Evolutionary conservation across 2,888 invertebrate species (phyloP).

Genomic region (Leucozona laternaria): DNA sequence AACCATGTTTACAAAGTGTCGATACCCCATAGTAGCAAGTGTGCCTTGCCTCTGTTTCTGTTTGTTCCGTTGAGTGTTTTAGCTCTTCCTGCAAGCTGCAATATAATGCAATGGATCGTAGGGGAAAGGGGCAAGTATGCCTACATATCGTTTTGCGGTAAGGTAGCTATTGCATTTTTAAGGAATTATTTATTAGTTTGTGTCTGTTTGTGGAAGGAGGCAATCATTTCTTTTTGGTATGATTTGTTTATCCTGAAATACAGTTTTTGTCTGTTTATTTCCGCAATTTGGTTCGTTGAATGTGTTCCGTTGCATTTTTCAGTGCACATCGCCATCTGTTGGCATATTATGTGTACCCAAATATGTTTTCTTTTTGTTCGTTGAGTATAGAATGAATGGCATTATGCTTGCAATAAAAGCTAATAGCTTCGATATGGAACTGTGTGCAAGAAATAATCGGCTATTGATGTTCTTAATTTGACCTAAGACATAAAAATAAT

Average conservation of each 20-base stretch:
- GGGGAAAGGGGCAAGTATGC: not conserved
- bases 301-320: conserved; percentile 16
- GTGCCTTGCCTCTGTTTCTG: too few relatives aligned
- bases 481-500: not conserved
- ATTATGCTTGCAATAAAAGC: not conserved
- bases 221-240: conserved; percentile 52
- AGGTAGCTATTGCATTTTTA: conserved; percentile 51
- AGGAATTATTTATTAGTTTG: conserved; percentile 28
- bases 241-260: conserved; percentile 56
- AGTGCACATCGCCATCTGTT: conserved; percentile 6
- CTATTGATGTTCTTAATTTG: not conserved
- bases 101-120: not conserved
- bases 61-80: conserved; percentile 16
- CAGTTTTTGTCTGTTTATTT: conserved; percentile 33
- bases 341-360: not conserved
- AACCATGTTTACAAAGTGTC: conserved; percentile 69
- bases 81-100: not conserved
- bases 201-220: conserved; percentile 35
- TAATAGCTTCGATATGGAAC: not conserved
- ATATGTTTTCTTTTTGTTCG: not conserved
- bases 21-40: conserved; percentile 52
- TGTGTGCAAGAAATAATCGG: not conserved
- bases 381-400: not conserved
- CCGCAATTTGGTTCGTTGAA: conserved; percentile 22
- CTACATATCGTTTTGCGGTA: conserved; percentile 44